Base-by-base conservation (phyloP, 2,888 invertebrate species). In the Harpalus rubripes region DNA sequence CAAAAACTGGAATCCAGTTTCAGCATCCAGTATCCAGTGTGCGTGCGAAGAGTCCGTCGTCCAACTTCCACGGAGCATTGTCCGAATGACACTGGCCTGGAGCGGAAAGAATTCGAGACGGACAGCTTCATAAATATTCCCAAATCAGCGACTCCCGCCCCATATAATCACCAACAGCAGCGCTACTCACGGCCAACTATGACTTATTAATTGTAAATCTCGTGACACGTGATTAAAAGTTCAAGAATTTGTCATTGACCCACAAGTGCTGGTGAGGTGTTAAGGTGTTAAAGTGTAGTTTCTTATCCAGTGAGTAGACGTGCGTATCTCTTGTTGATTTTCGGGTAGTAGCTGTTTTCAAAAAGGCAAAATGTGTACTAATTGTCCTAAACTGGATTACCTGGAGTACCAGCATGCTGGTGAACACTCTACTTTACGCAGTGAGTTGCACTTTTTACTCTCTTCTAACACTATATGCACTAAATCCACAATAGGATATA, bases 191-290 rank as follows among this genome's bases (percentile, higher is more conserved):
- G 83, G 83, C 72, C 72, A 15, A 16, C n/a, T 6, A 74, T 84
- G 65, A 63, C 78, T 84, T 84, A 84, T 84, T 78, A 79, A 84
- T 76, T 74, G 76, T 41, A 82, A 39, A 84, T 79, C 78, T 65
- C 61, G 32, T 52, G 78, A 63, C 84, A 84, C 78, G n/a, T 84
- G 84, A 84, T 65, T 65, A 84, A 84, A 84, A 84, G 84, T 84
- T 84, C 84, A 84, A 84, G 84, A 84, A 56, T 84, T 84, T 84
- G 63, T 84, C 84, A 84, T 84, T 84, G 84, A 84, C 84, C 84
- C 79, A 84, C 26, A 84, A 84, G 83, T 83, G 72, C 44, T 52
- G 44, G 44, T 83, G 74, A 72, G 59, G 74, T 78, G 78, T 58
- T 32, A 32, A 32, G 32, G 32, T 32, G 32, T 32, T 32, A 12